Evolutionary conservation across 2,113 vertebrate species (phyloP), one percentile per base, ranked within the genome.

Genomic region (Stictonetta naevosa): DNA sequence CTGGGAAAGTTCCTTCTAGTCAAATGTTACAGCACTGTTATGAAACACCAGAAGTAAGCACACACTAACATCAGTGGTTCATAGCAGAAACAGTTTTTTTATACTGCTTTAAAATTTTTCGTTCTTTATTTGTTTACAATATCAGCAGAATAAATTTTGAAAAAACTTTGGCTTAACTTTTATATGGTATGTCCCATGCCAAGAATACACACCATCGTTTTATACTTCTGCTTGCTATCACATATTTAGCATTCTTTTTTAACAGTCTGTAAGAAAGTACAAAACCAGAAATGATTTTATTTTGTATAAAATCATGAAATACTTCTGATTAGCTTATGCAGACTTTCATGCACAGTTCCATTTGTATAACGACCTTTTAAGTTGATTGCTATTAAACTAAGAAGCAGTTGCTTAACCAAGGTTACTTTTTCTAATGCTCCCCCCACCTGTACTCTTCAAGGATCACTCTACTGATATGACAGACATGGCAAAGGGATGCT

Each of bases 221-320:
- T 69, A 88, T 67, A 16, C 58, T 22, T 50, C 74, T 92, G 53
- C 19, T 68, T 72, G 28, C 6, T 9, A 91, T 64, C 13, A 62
- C 91, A 10, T 40, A 90, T 95, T 96, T 76, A 81, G 5, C 13
- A 50, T 56, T 55, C 79, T 92, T 88, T 88, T 73, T 89, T 69
- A 86, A 82, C 91, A 93, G 94, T 93, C 88, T 91, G 92, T 63
- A 48, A 91, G 88, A 31, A 74, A 53, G 20, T 8, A 44, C 31
- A n/a, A 73, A 50, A 91, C 19, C 48, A 36, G 3, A 19, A 76
- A 53, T 26, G 15, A 28, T 4, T n/a, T 83, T 48, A 85, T 75
- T 48, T 55, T 93, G 52, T 38, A n/a, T 81, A 66, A 42, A 83
- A 55, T 53, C 6, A 66, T 73, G 55, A 53, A 80, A 67, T 81